Percentiles rank a stretch among this genome's conserved stretches.
These are phyloP conservation scores for Muscidifurax raptorellus DNA, from an alignment of 1,140 invertebrate species.

Conservation along the genomic window DNA sequence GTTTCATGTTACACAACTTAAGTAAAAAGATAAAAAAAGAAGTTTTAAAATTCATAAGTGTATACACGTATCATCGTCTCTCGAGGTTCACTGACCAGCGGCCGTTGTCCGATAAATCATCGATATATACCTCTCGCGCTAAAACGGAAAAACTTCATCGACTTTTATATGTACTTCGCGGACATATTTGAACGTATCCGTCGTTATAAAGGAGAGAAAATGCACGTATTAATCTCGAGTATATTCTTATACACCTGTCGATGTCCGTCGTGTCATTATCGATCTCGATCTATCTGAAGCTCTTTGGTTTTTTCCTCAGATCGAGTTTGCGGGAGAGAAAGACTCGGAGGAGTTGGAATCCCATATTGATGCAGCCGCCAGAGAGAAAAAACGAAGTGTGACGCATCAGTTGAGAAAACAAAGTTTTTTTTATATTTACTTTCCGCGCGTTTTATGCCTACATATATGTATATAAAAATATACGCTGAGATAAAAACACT, in stretches of 20 bases:
- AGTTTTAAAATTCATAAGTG: slow-evolving; percentile 11
- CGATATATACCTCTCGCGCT: background rate
- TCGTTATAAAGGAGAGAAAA: background rate
- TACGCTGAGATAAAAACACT: background rate
- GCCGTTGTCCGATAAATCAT: slow-evolving; percentile 35
- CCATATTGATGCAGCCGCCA: background rate
- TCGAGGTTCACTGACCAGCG: slow-evolving; percentile 36
- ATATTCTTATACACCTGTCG: slow-evolving; percentile 4
- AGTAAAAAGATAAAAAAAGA: no score
- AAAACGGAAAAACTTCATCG: background rate
- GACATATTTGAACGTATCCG: no score
- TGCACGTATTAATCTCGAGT: background rate
- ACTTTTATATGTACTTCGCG: background rate
- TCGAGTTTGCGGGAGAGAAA: no score
- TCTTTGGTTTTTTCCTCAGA: background rate
- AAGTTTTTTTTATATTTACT: background rate
- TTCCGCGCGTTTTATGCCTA: background rate
- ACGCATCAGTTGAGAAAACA: background rate
- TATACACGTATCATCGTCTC: background rate
- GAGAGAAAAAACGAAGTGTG: background rate
- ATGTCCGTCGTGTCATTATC: slow-evolving; percentile 9
- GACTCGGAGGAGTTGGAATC: background rate
- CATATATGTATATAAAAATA: no score
- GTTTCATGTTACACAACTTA: no score
- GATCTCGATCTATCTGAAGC: background rate